Percentiles rank a stretch among this genome's conserved stretches.
phyloP scores from a whole-genome alignment of 1,140 invertebrate genomes.

The Lordiphosa collinella region DNA sequence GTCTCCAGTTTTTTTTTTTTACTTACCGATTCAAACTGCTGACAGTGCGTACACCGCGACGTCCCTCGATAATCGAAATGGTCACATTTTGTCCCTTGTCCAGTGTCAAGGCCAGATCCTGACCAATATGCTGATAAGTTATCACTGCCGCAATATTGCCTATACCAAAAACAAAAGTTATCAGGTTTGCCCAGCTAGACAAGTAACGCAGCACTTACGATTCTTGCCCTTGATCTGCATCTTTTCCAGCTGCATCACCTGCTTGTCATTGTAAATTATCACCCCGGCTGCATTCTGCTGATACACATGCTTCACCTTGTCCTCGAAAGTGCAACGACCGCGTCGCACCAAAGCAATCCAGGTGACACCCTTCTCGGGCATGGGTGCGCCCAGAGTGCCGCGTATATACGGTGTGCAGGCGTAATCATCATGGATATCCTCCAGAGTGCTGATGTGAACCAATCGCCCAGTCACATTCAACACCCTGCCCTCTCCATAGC shows the following conservation, averaged over 20 bases:
- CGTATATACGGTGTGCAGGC: constrained; percentile 84
- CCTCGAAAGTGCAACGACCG: constrained; percentile 87
- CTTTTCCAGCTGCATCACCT: constrained; percentile 84
- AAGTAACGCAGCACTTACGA: constrained; percentile 81
- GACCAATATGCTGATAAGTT: constrained; percentile 87
- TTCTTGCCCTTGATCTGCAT: constrained; percentile 85
- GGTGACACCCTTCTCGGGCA: constrained; percentile 81
- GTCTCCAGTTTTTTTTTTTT: constrained; percentile 81
- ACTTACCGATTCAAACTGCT: constrained; percentile 81
- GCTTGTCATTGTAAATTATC: constrained; percentile 88
- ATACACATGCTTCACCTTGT: constrained; percentile 87
- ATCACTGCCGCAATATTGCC: constrained; percentile 89
- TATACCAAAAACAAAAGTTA: constrained; percentile 63
- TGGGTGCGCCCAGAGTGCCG: constrained; percentile 80
- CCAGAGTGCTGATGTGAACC: constrained; percentile 82
- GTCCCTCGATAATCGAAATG: constrained; percentile 85
- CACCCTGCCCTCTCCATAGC: constrained; percentile 85
- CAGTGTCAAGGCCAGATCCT: constrained; percentile 84
- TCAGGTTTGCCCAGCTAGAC: background rate
- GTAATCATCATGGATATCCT: constrained; percentile 82
- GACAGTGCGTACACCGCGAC: constrained; percentile 81
- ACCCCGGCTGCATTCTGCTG: constrained; percentile 85
- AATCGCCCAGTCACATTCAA: constrained; percentile 82
- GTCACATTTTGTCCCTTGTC: constrained; percentile 85
- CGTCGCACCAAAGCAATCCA: constrained; percentile 89